phyloP scores from a whole-genome alignment of 1,140 invertebrate species.

The Lordiphosa stackelbergi region DNA sequence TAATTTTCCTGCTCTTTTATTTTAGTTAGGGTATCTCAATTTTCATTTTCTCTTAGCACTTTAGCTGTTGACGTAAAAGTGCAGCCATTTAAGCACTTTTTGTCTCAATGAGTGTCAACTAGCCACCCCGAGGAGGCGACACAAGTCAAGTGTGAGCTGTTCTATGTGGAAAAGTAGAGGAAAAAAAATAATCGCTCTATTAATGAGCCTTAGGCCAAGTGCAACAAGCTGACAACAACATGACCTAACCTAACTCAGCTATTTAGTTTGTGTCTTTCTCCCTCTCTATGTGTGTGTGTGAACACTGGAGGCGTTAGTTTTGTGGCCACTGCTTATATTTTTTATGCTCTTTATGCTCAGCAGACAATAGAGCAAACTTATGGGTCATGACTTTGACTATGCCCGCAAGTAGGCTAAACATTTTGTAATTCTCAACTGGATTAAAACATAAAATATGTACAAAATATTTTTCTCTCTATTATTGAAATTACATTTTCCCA shows the following conservation, averaged over 20 bases:
- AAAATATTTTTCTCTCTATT: constrained; percentile 23
- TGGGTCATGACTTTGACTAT: constrained; percentile 8
- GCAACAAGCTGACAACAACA: constrained; percentile 73
- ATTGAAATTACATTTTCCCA: constrained; percentile 61
- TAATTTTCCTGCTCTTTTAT: neutral
- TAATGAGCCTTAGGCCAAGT: constrained; percentile 74
- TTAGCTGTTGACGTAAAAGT: constrained; percentile 47
- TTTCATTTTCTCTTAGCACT: constrained; percentile 5
- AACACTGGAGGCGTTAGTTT: constrained; percentile 26
- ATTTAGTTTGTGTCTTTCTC: constrained; percentile 17
- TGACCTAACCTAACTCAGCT: constrained; percentile 44
- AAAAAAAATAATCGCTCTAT: constrained; percentile 69
- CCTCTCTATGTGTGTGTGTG: constrained; percentile 1
- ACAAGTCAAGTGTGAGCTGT: constrained; percentile 34
- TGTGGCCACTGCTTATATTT: constrained; percentile 21
- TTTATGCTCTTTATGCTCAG: constrained; percentile 10
- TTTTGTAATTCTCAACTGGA: neutral
- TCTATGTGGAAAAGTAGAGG: constrained; percentile 23
- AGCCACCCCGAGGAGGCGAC: constrained; percentile 40
- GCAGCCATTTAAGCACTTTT: constrained; percentile 71
- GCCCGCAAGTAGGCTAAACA: constrained; percentile 5
- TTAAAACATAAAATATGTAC: neutral
- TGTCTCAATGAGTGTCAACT: constrained; percentile 75
- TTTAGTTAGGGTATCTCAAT: neutral
- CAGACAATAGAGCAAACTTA: constrained; percentile 12